A percentile compares a stretch with the other conserved stretches of the same genome.
Evolutionary conservation across 2,113 vertebrate species (phyloP).

Genomic region (Colinus virginianus): DNA sequence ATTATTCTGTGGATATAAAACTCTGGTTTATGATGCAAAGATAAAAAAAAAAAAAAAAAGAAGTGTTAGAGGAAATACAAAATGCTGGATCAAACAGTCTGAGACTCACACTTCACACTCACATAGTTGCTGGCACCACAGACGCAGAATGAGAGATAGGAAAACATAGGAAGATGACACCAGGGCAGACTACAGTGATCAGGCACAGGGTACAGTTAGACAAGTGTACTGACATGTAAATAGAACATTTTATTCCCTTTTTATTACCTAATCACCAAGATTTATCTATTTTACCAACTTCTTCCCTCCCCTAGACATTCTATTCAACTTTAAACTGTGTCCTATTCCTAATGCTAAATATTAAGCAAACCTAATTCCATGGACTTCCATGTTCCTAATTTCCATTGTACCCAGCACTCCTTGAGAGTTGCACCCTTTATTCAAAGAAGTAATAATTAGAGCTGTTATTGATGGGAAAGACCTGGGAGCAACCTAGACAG

Average conservation of each 20-base stretch:
- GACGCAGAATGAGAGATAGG: neutral
- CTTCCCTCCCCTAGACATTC: neutral
- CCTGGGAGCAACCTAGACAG: neutral
- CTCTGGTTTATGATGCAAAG: neutral
- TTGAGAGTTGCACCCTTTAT: accelerated
- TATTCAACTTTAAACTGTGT: neutral
- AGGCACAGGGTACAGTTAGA: neutral
- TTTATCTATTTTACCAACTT: neutral
- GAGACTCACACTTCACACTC: neutral
- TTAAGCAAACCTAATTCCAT: neutral
- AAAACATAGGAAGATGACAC: neutral
- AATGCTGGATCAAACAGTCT: neutral
- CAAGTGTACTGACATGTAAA: neutral
- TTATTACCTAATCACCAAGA: neutral
- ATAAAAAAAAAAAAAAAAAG: neutral
- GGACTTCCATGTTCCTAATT: too few species aligned
- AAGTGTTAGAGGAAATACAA: neutral
- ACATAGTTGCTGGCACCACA: neutral
- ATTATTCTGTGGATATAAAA: neutral
- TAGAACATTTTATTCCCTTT: neutral
- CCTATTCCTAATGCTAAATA: neutral
- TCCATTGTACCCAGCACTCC: neutral
- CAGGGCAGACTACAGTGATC: neutral
- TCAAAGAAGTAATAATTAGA: neutral
- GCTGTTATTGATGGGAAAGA: neutral